Percentiles rank a stretch among this genome's conserved stretches.
phyloP scores from a whole-genome alignment of 92 coral and sea anemone species.

The Isaurus tuberculatus region DNA sequence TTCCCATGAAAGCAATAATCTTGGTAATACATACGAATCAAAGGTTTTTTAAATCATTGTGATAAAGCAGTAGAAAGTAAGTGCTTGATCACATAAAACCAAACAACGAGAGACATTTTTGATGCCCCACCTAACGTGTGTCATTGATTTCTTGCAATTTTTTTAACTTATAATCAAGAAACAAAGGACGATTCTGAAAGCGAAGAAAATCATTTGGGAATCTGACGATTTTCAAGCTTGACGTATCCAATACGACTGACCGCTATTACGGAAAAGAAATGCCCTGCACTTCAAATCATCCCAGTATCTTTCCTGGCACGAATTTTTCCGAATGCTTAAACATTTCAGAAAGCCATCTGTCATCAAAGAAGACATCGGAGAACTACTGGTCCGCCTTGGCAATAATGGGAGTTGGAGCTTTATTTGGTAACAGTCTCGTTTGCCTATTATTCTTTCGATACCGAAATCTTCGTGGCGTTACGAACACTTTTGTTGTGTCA shows the following conservation, averaged over 20 bases:
- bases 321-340: not conserved
- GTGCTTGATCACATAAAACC: not conserved
- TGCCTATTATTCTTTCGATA: constrained; percentile 75
- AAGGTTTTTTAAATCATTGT: not conserved
- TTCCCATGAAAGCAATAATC: not conserved
- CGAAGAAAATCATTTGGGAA: not conserved
- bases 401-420: constrained; percentile 72
- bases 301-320: not conserved
- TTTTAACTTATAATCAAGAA: not conserved
- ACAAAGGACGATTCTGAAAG: not conserved
- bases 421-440: constrained; percentile 80
- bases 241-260: not conserved
- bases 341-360: not conserved
- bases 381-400: constrained; percentile 55
- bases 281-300: not conserved
- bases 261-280: not conserved
- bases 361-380: not conserved
- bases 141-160: not conserved
- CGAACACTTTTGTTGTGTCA: constrained; percentile 89
- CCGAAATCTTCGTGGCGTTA: constrained; percentile 78
- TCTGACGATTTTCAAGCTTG: not conserved
- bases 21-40: not conserved
- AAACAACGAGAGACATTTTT: not conserved
- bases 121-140: not conserved
- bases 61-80: not conserved